phyloP scores from a whole-genome alignment of 2,113 vertebrate genomes.

The Osmerus eperlanus region DNA sequence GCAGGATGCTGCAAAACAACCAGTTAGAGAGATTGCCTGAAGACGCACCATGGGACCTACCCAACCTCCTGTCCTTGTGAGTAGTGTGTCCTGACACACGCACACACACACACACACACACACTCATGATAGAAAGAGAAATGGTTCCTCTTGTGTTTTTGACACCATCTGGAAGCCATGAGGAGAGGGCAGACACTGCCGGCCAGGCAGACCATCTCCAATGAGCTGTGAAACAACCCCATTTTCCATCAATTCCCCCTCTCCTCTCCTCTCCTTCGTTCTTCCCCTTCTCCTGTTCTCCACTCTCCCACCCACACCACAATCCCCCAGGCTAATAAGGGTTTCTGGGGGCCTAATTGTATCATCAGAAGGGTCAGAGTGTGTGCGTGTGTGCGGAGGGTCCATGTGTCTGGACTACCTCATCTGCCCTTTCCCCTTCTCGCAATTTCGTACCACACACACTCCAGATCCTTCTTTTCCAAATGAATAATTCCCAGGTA shows the following conservation, averaged over 20 bases:
- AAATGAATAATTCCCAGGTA: conserved; percentile 56
- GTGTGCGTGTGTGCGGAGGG: conserved; percentile 22
- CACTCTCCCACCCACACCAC: conserved; percentile 60
- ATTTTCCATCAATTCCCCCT: conserved; percentile 70
- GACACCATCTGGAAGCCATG: conserved; percentile 76
- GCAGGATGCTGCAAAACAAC: conserved; percentile 95
- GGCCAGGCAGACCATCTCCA: conserved; percentile 71
- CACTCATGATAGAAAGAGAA: conserved; percentile 35
- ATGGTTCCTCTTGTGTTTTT: conserved; percentile 18
- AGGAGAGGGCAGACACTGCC: conserved; percentile 68
- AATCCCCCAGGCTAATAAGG: conserved; percentile 64
- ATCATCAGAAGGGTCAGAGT: conserved; percentile 61
- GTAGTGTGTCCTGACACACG: conserved; percentile 44
- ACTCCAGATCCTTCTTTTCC: conserved; percentile 38
- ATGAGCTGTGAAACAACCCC: conserved; percentile 77
- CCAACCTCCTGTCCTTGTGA: conserved; percentile 94
- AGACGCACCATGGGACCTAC: conserved; percentile 87
- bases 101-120: conserved; percentile 15
- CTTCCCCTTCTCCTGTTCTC: conserved; percentile 39
- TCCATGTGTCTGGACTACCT: conserved; percentile 39
- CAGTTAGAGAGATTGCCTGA: conserved; percentile 83
- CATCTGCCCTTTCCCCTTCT: conserved; percentile 34
- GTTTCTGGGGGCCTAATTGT: conserved; percentile 63
- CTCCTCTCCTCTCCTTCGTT: conserved; percentile 32
- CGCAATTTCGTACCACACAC: conserved; percentile 21